Conservation (phyloP, 2,113 vertebrate species). For the Colaptes auratus region DNA sequence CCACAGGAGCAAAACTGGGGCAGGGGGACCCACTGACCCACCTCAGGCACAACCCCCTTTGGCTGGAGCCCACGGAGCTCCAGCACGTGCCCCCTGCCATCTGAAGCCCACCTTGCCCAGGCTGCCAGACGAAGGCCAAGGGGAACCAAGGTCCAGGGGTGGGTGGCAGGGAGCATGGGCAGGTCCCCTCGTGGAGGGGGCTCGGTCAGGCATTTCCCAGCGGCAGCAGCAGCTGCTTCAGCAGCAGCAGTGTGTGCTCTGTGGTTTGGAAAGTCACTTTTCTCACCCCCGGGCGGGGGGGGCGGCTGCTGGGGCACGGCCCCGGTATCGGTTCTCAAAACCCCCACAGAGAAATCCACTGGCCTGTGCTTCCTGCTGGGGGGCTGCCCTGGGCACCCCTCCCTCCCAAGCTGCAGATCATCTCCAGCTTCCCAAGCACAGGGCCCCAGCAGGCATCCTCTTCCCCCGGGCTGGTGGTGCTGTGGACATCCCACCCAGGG, state of each 20-base stretch:
- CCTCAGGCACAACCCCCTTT: too few species aligned
- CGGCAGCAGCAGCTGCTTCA: neutral
- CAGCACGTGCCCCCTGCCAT: accelerated
- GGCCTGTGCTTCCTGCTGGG: neutral
- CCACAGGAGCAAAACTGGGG: accelerated
- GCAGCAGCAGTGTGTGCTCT: neutral
- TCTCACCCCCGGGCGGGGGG: neutral
- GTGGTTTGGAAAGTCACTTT: conserved; percentile 57
- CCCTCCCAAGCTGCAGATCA: too few species aligned
- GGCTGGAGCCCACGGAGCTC: accelerated
- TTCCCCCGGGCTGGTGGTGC: too few species aligned
- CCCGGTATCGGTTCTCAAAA: conserved; percentile 58
- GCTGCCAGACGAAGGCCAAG: neutral
- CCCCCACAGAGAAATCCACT: neutral
- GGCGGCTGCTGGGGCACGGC: conserved; percentile 5
- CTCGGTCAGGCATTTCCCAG: neutral
- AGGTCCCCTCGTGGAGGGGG: neutral
- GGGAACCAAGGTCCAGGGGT: accelerated
- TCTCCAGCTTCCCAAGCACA: too few species aligned
- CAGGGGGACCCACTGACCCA: too few species aligned
- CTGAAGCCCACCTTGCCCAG: neutral
- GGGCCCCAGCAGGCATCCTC: too few species aligned
- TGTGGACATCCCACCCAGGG: too few species aligned
- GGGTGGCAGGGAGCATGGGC: accelerated
- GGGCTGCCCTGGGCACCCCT: neutral